Base-by-base conservation (phyloP, 2,113 vertebrate species). In the Oophaga pumilio region DNA sequence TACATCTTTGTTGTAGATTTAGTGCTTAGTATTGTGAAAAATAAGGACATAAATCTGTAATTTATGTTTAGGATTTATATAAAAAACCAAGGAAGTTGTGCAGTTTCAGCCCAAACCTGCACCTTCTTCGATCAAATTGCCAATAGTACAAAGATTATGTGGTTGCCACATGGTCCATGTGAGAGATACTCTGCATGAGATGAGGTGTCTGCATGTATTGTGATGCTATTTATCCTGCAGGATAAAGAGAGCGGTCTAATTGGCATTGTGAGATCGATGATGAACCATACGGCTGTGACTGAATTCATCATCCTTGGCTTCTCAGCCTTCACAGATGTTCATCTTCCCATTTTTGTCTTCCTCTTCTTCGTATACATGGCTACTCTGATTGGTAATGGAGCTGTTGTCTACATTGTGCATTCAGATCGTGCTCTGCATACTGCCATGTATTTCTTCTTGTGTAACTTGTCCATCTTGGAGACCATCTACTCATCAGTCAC, bases 231-330 rank as follows among this genome's bases (percentile, higher is more conserved):
- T 82, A 2, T 64, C 18, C 4, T 4, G 5, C 60, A 82, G 60
- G 79, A 64, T 64, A 20, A 60, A 60, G 8, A 4, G 20, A 66
- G 5, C 22, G 11, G 18, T 60, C 24, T 78, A 14, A 59, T 1
- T 33, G 4, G 33, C 33, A 33, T 33, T 4, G 5, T 20, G 7
- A 43, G 1, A 20, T 9, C 14, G 9, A 24, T 43, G 57, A 52
- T 66, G 33, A 82, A 82, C 60, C 43, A 53, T 22, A 78, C 43
- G 1, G 20, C 85, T 8, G 85, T 78, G 49, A 66, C 73, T 6
- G 15, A 80, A 20, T 87, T 87, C 24, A 57, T 87, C 17, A 80
- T 80, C 52, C 76, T 87, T n/a, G 85, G 85, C 2, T 87, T 87
- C 26, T 87, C 85, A 22, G 85, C 50, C 13, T 79, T 87, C 33